phyloP scores from a whole-genome alignment of 1,140 invertebrate genomes.

The Psilanteris sp. region DNA sequence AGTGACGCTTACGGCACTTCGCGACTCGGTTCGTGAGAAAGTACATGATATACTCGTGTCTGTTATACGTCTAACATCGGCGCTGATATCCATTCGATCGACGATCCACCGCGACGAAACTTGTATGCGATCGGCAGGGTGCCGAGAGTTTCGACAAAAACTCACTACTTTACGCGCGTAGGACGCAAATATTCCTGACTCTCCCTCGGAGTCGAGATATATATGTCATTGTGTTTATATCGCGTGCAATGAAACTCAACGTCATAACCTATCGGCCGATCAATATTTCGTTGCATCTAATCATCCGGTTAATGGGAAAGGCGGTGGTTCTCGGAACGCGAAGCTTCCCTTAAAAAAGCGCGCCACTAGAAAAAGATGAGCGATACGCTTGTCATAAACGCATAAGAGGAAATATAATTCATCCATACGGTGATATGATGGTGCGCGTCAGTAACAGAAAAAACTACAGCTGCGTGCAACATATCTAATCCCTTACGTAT shows the following conservation, averaged over 20 bases:
- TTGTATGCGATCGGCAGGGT: constrained; percentile 46
- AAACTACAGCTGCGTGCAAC: constrained; percentile 61
- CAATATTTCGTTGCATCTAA: constrained; percentile 34
- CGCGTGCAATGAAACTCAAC: constrained; percentile 49
- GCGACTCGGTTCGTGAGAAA: constrained; percentile 54
- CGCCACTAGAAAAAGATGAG: constrained; percentile 42
- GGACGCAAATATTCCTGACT: constrained; percentile 34
- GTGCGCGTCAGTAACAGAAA: constrained; percentile 57
- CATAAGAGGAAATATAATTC: constrained; percentile 49
- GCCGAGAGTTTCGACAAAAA: constrained; percentile 48
- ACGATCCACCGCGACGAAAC: constrained; percentile 32
- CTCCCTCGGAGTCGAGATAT: constrained; percentile 13
- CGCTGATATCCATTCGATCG: constrained; percentile 37
- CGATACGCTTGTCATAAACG: constrained; percentile 58
- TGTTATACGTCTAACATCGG: constrained; percentile 45
- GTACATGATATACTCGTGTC: constrained; percentile 62
- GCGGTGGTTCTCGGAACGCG: constrained; percentile 7
- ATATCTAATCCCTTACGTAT: constrained; percentile 58
- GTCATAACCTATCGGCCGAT: constrained; percentile 17
- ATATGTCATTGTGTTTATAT: constrained; percentile 35
- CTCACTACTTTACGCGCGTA: constrained; percentile 41
- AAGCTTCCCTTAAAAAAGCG: constrained; percentile 22
- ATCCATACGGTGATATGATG: constrained; percentile 45
- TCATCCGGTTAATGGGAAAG: constrained; percentile 45
- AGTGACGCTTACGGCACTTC: constrained; percentile 52